A percentile compares a stretch with the other conserved stretches of the same genome.
These are phyloP conservation scores for Girardinichthys multiradiatus DNA, from an alignment of 2,113 vertebrate genomes.

Conservation along the genomic window DNA sequence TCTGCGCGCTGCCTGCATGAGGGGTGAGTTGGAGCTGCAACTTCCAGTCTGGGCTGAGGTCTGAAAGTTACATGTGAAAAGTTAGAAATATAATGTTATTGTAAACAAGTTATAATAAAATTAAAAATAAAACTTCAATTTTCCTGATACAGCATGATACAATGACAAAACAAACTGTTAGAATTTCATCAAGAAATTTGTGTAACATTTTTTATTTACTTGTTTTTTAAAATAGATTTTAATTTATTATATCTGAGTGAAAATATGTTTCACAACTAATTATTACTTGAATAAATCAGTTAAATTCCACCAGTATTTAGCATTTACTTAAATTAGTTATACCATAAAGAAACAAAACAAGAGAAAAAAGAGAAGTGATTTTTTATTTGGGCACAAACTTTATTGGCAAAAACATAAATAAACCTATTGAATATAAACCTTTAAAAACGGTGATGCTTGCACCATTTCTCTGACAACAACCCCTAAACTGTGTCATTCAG, in stretches of 20 bases:
- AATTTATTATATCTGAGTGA: too few relatives aligned
- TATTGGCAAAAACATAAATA: neutral
- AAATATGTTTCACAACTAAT: too few relatives aligned
- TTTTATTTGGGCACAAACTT: neutral
- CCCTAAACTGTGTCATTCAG: neutral
- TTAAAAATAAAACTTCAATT: neutral
- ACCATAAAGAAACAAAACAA: neutral
- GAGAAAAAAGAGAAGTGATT: too few relatives aligned
- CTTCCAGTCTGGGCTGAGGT: neutral
- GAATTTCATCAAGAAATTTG: neutral
- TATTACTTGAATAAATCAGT: neutral
- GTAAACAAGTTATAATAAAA: neutral
- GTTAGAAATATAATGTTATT: neutral
- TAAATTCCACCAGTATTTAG: neutral
- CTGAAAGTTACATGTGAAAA: neutral
- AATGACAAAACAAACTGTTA: neutral
- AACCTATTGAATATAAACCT: neutral
- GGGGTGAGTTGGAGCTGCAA: constrained; percentile 48
- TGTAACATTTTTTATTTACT: too few relatives aligned
- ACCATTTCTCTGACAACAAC: neutral
- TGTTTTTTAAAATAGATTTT: too few relatives aligned
- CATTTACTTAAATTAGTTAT: neutral
- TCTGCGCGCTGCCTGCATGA: constrained; percentile 48
- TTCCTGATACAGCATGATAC: neutral
- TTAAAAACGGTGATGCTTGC: neutral